phyloP scores from a whole-genome alignment of 2,113 vertebrate genomes.

The Maylandia zebra region DNA sequence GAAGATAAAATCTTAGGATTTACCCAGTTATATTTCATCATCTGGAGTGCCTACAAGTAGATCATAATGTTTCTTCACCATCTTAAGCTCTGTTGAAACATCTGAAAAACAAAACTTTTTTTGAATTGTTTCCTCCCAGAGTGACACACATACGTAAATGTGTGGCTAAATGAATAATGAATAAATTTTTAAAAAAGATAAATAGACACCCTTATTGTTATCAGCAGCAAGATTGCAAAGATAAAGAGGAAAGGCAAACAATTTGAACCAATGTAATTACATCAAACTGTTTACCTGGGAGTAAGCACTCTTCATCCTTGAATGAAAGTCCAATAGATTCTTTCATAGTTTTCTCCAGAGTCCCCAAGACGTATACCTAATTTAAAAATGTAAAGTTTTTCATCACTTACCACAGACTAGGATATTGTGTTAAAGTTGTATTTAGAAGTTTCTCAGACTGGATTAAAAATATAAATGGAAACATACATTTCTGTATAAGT shows the following conservation, averaged over 20 bases:
- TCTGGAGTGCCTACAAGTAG: neutral
- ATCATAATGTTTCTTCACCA: neutral
- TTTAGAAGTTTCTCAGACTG: neutral
- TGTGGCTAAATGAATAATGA: neutral
- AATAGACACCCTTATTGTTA: neutral
- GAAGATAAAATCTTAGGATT: neutral
- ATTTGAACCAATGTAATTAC: neutral
- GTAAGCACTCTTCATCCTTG: neutral
- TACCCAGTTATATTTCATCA: neutral
- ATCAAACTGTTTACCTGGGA: neutral
- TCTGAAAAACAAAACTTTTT: neutral
- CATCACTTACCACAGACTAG: rapidly evolving
- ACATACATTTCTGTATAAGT: rapidly evolving
- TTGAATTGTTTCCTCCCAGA: neutral
- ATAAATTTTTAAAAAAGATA: neutral
- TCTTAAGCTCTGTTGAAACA: neutral
- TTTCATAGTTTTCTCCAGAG: neutral
- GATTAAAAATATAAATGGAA: neutral
- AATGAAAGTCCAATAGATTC: neutral
- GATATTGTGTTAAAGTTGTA: neutral
- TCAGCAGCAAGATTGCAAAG: neutral
- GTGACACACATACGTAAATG: neutral
- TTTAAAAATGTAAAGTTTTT: neutral
- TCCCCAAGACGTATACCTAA: rapidly evolving
- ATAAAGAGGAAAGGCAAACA: neutral